These are phyloP conservation scores for Gymnocypris eckloni DNA, from an alignment of 2,797 vertebrate genomes.

Conservation along the genomic window DNA sequence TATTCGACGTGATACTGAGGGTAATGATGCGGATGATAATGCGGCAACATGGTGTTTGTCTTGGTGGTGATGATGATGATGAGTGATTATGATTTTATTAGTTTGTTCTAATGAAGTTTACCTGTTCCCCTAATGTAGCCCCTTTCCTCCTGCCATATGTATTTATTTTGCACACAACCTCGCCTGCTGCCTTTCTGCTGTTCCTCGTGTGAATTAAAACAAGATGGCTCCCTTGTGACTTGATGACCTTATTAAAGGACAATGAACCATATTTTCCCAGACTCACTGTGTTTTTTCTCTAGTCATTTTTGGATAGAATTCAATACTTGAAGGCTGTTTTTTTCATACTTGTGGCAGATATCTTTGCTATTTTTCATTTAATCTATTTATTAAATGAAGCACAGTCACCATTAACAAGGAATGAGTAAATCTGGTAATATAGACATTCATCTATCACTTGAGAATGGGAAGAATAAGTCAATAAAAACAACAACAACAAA, in stretches of 20 bases:
- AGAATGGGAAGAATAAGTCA: no score
- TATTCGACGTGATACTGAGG: conserved; percentile 36
- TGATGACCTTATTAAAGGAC: conserved; percentile 75
- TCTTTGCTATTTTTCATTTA: neutral
- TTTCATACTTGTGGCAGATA: neutral
- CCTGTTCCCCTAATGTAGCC: conserved; percentile 72
- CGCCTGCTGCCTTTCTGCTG: conserved; percentile 61
- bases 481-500: neutral
- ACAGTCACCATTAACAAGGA: neutral
- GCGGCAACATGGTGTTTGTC: conserved; percentile 36
- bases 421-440: neutral
- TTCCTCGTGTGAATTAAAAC: conserved; percentile 66
- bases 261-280: conserved; percentile 71
- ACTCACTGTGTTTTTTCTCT: conserved; percentile 23
- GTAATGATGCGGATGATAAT: conserved; percentile 59
- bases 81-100: conserved; percentile 53
- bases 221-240: conserved; percentile 67
- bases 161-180: conserved; percentile 67
- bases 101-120: conserved; percentile 36
- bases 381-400: neutral
- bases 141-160: conserved; percentile 65
- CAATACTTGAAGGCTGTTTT: neutral
- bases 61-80: conserved; percentile 15
- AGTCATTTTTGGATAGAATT: conserved; percentile 1
- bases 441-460: neutral